A percentile compares a stretch with the other conserved stretches of the same genome.
Conservation (phyloP, 2,113 vertebrate genomes). For the Melanotaenia duboulayi region DNA sequence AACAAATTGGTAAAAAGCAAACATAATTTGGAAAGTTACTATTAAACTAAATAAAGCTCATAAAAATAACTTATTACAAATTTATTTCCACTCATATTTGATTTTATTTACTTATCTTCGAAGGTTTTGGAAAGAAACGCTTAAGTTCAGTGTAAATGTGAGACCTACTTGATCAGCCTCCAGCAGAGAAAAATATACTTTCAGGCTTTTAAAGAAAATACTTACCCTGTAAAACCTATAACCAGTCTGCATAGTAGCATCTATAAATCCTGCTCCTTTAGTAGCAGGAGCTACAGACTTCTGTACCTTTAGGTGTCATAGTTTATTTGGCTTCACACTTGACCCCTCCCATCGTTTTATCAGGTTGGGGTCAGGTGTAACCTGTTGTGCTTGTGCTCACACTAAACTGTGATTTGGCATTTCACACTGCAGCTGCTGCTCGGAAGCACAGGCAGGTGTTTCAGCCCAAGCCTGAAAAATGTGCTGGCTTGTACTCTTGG, state of each 20-base stretch:
- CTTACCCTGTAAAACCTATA: not conserved
- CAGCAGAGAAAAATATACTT: too few relatives aligned
- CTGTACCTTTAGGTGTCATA: not conserved
- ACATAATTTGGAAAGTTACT: too few relatives aligned
- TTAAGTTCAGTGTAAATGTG: too few relatives aligned
- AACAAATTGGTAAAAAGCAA: too few relatives aligned
- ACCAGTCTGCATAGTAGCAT: not conserved
- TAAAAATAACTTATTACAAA: too few relatives aligned
- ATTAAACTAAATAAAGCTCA: too few relatives aligned
- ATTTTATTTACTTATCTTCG: too few relatives aligned
- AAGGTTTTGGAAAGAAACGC: too few relatives aligned
- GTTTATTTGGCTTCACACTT: conserved; percentile 7
- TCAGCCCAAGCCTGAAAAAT: not conserved
- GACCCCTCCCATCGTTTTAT: conserved; percentile 1
- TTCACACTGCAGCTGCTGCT: not conserved
- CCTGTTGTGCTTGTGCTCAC: conserved; percentile 5
- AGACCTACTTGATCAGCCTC: too few relatives aligned
- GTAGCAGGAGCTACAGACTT: too few relatives aligned
- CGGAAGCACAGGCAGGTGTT: not conserved
- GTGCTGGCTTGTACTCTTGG: not conserved
- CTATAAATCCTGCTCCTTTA: not conserved
- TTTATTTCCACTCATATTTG: too few relatives aligned
- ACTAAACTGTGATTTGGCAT: not conserved
- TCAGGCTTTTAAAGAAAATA: too few relatives aligned
- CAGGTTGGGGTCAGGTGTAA: conserved; percentile 4